A percentile compares a stretch with the other conserved stretches of the same genome.
These are phyloP conservation scores for Alviniconcha marisindica DNA, from an alignment of 1,140 invertebrate genomes.

Conservation along the genomic window DNA sequence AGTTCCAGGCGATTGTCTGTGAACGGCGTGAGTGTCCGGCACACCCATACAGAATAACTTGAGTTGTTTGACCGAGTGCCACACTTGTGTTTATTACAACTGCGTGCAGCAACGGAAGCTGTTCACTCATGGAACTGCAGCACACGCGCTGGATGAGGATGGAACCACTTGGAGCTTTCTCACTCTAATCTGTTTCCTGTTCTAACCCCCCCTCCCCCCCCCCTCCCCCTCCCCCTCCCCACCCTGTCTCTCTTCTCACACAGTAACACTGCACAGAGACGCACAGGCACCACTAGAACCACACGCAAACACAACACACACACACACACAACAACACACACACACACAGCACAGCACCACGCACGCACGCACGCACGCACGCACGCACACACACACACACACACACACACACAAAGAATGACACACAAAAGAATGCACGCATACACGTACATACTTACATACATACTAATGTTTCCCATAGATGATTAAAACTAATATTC, in stretches of 20 bases:
- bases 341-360: no score
- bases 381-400: slow-evolving; percentile 4
- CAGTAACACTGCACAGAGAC: background rate
- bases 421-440: no score
- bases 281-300: background rate
- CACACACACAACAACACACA: no score
- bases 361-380: background rate
- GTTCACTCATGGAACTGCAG: background rate
- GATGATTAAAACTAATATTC: no score
- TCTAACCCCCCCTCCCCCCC: no score
- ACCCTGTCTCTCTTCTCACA: background rate
- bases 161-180: background rate
- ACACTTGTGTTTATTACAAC: background rate
- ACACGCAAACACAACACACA: no score
- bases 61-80: no score
- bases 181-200: background rate
- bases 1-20: no score
- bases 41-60: no score
- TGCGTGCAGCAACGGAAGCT: background rate
- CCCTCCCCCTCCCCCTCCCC: no score
- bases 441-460: background rate
- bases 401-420: no score
- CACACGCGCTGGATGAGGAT: background rate
- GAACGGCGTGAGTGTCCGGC: no score
- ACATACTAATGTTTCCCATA: background rate